Conservation (phyloP, 2,113 vertebrate species). For the Aldabrachelys gigantea region DNA sequence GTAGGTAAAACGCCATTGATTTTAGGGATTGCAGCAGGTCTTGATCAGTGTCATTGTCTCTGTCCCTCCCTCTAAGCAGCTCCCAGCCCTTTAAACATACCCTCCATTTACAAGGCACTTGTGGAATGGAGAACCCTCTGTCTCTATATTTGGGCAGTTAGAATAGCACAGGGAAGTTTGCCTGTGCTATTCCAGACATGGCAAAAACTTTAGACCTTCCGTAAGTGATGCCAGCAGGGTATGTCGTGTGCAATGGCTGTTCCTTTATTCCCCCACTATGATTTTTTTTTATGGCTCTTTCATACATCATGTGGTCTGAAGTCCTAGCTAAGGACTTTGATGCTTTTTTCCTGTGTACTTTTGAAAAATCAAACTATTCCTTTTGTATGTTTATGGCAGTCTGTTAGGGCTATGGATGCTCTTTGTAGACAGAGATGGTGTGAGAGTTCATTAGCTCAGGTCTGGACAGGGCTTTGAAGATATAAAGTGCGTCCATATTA, state of each 20-base stretch:
- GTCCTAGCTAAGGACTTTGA: neutral
- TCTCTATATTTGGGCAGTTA: neutral
- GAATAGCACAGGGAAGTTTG: neutral
- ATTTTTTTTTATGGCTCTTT: neutral
- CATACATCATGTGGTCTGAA: conserved; percentile 19
- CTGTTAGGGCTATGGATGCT: neutral
- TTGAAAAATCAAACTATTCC: neutral
- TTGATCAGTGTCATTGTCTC: neutral
- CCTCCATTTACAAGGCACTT: neutral
- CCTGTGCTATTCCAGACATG: neutral
- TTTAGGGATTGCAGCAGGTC: neutral
- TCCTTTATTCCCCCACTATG: neutral
- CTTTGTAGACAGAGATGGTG: neutral
- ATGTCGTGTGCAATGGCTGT: neutral
- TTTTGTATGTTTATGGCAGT: neutral
- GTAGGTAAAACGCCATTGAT: neutral
- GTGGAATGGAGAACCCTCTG: neutral
- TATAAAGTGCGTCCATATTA: accelerated
- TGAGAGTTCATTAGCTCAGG: conserved; percentile 1
- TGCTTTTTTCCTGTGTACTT: neutral
- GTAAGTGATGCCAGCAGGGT: neutral
- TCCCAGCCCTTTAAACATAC: accelerated
- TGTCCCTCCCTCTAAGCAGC: neutral
- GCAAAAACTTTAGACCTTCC: neutral
- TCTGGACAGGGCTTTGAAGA: conserved; percentile 24